phyloP scores from a whole-genome alignment of 1,140 invertebrate genomes.

The Elymnias hypermnestra region DNA sequence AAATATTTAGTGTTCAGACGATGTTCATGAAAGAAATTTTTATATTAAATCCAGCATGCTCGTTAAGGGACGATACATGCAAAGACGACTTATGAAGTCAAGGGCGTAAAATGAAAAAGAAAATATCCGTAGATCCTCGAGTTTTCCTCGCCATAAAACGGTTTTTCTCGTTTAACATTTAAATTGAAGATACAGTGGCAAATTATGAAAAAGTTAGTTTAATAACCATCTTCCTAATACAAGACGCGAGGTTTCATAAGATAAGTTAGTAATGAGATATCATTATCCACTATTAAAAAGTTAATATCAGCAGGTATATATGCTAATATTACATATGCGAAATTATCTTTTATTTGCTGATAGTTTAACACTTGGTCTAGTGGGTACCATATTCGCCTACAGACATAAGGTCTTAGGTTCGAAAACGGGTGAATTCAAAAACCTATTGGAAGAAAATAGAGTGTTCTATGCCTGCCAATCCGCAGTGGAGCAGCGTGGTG shows the following conservation, averaged over 20 bases:
- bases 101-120: conserved; percentile 19
- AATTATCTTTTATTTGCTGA: no score
- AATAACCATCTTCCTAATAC: not conserved
- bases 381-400: no score
- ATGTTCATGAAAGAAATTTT: not conserved
- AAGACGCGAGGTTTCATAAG: not conserved
- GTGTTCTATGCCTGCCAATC: no score
- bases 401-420: no score
- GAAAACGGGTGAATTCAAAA: no score
- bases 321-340: no score
- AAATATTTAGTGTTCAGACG: conserved; percentile 1
- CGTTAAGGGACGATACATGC: conserved; percentile 17
- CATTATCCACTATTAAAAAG: no score
- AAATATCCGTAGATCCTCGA: conserved; percentile 14
- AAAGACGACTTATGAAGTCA: conserved; percentile 16
- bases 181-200: not conserved
- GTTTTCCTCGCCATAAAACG: conserved; percentile 8
- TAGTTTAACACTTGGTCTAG: no score
- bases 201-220: not conserved
- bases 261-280: no score
- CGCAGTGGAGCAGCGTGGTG: no score
- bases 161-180: not conserved
- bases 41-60: conserved; percentile 7
- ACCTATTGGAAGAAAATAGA: no score
- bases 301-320: no score